Percentiles rank a stretch among this genome's conserved stretches.
These are phyloP conservation scores for Heliconius eleuchia DNA, from an alignment of 1,140 invertebrate genomes.

Conservation along the genomic window DNA sequence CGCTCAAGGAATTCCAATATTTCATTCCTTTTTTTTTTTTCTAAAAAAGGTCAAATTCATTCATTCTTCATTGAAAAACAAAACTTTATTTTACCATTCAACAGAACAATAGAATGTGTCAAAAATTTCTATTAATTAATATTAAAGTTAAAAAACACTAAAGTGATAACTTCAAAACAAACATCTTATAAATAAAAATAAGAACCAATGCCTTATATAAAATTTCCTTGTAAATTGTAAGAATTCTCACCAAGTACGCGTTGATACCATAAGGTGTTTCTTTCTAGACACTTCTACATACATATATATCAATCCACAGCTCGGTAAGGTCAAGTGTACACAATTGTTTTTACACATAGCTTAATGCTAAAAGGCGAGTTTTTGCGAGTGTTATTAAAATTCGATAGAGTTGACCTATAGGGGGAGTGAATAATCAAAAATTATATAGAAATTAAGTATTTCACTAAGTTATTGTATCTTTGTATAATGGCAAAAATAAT, in stretches of 20 bases:
- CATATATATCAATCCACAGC: neutral
- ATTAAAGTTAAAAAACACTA: neutral
- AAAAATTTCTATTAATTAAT: neutral
- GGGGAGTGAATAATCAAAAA: neutral
- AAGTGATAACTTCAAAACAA: no score
- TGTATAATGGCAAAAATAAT: neutral
- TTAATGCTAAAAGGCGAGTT: neutral
- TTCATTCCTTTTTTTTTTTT: no score
- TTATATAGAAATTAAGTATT: neutral
- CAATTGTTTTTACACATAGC: neutral
- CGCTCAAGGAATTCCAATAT: no score
- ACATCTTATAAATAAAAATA: no score
- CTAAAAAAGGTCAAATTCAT: no score
- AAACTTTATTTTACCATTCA: no score
- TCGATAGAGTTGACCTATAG: constrained; percentile 1
- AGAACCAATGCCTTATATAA: neutral
- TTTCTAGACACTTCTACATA: constrained; percentile 10
- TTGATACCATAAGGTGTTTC: neutral
- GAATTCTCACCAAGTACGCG: neutral
- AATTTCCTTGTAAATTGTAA: neutral
- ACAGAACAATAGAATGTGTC: no score
- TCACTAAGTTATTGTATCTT: neutral
- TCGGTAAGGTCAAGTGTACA: neutral
- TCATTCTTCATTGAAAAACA: neutral
- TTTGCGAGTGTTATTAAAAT: neutral